Conservation (phyloP, 2,797 vertebrate genomes). For the Sparus aurata region DNA sequence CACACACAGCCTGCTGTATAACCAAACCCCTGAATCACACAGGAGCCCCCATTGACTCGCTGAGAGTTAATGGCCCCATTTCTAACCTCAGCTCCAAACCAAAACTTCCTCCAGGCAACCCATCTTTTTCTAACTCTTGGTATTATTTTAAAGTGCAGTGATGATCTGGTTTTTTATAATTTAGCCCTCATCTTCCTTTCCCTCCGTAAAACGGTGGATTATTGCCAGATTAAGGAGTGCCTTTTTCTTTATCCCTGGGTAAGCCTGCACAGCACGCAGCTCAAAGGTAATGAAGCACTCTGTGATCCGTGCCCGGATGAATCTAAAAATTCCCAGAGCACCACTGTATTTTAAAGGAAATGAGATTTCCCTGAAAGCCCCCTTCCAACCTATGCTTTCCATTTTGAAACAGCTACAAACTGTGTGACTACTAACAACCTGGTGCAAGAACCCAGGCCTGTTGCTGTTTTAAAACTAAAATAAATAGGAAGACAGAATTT, state of each 20-base stretch:
- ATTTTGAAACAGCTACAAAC: slow-evolving; percentile 51
- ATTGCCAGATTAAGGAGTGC: slow-evolving; percentile 88
- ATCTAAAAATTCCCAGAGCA: slow-evolving; percentile 79
- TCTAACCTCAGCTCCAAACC: slow-evolving; percentile 20
- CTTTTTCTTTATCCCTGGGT: slow-evolving; percentile 86
- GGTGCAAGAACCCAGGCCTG: slow-evolving; percentile 48
- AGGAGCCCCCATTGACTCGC: slow-evolving; percentile 4
- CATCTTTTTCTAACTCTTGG: slow-evolving; percentile 40
- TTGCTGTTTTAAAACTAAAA: slow-evolving; percentile 28
- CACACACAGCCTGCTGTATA: slow-evolving; percentile 7
- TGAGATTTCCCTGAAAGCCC: slow-evolving; percentile 68
- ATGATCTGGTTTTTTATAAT: slow-evolving; percentile 78
- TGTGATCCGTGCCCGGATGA: slow-evolving; percentile 78
- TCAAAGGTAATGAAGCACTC: slow-evolving; percentile 85
- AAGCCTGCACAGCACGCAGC: slow-evolving; percentile 82
- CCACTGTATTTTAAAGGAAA: slow-evolving; percentile 77
- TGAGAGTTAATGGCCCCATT: slow-evolving; percentile 34
- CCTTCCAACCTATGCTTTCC: slow-evolving; percentile 63
- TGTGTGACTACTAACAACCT: slow-evolving; percentile 10
- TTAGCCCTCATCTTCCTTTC: slow-evolving; percentile 78
- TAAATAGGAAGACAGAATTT: background rate
- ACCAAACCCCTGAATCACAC: slow-evolving; percentile 27
- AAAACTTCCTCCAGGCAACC: slow-evolving; percentile 41
- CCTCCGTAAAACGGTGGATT: slow-evolving; percentile 86
- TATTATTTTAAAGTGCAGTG: slow-evolving; percentile 65